Evolutionary conservation across 2,113 vertebrate species (phyloP), one percentile per base, ranked within the genome.

Genomic region (Protobothrops flavoviridis): DNA sequence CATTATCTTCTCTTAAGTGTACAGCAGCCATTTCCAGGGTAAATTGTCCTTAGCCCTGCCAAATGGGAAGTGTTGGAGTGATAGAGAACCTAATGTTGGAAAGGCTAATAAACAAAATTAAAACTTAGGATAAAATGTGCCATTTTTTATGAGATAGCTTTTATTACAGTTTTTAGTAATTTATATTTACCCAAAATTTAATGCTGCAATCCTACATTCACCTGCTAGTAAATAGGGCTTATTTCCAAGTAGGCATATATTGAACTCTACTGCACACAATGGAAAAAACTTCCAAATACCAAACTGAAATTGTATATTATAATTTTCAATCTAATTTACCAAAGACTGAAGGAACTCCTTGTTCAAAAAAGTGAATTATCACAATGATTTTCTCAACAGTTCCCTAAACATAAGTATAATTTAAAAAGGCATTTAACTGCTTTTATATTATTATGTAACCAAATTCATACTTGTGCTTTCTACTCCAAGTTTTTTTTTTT

Each of bases 381-480:
- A 50, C 57, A 92, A 96, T 92, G 56, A 86, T 93, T 95, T 94
- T 88, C 92, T 90, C 81, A 93, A 94, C 94, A 94, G 93, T 93
- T 95, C 95, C 93, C 95, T 94, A 95, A 97, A 96, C 91, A 96
- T 94, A 96, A 95, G 95, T 91, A 94, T 94, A 96, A 97, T 96
- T 94, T 95, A 93, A 96, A 93, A 94, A 93, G 92, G 94, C 13
- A 94, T 95, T 96, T 56, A 56, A 56, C 17, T 55, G 53, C 13
- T 39, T 74, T 74, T 74, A 74, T 74, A 74, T 74, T 33, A 74
- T 74, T 39, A 15, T 94, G 96, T 96, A 96, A 97, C 96, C 97
- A 97, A 97, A 95, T 95, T 97, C 93, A 97, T 93, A 94, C 94
- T 96, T 85, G 33, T 94, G 95, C 97, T 97, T 98, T 96, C 96